Evolutionary conservation across 2,113 vertebrate species (phyloP), one percentile per base, ranked within the genome.

Genomic region (Zapornia atra): DNA sequence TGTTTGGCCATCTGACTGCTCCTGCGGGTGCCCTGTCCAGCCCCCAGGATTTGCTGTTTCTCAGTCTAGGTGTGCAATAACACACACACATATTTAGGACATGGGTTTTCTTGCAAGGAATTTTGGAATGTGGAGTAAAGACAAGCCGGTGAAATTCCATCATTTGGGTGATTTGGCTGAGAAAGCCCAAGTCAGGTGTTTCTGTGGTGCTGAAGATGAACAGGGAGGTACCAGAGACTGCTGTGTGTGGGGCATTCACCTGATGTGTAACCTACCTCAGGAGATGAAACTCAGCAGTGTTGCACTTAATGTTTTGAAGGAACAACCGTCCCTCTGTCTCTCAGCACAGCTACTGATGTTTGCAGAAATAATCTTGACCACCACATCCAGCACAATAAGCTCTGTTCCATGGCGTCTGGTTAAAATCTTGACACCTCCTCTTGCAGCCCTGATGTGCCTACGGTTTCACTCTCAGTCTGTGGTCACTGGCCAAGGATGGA

Each of bases 231-330:
- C 26, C 24, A 2, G 17, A 56, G 56, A 31, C 61, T 9, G 60
- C 78, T 57, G 48, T 25, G 28, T 12, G 0, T 3, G 17, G 13
- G 16, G 5, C 4, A 0, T 34, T 2, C 5, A 28, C 34, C 18
- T 7, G 28, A 3, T 15, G 56, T 40, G 28, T 50, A 2, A 38
- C 6, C 16, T 61, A 1, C 42, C 42, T 66, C 46, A 18, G 20
- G 82, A 28, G 40, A 8, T 51, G 46, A 40, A 72, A 36, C 51
- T 31, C 57, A 40, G 6, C 68, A 75, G 36, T 0, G 8, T 12
- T 53, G 22, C 25, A 6, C 25, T 40, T 63, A 25, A 14, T 29
- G 33, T 63, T 82, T 78, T 86, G 60, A 64, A 60, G 64, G 64
- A 72, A 53, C 44, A 61, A 61, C 24, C 61, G 53, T 53, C 31